Evolutionary conservation across 2,113 vertebrate genomes (phyloP).

Genomic region (Ciconia stormi): DNA sequence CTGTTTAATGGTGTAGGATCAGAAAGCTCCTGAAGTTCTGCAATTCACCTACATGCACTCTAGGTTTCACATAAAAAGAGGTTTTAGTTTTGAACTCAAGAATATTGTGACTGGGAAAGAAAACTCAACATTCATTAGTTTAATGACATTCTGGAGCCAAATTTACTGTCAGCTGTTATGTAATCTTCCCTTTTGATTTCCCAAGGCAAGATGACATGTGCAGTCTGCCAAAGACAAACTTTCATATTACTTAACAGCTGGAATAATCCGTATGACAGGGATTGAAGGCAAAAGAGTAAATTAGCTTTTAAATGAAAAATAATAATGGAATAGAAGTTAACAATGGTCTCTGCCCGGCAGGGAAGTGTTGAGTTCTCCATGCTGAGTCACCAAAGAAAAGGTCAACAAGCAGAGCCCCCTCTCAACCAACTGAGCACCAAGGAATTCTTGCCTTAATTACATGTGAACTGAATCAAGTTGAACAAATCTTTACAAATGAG

Average conservation of each 20-base stretch:
- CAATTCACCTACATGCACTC: neutral
- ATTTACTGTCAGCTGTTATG: conserved; percentile 61
- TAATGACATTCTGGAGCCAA: conserved; percentile 68
- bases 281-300: conserved; percentile 45
- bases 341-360: neutral
- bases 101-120: conserved; percentile 30
- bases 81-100: neutral
- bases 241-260: conserved; percentile 55
- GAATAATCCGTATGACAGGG: conserved; percentile 27
- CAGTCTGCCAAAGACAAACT: conserved; percentile 62
- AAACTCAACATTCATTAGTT: conserved; percentile 37
- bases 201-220: conserved; percentile 58
- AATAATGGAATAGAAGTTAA: conserved; percentile 41
- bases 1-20: neutral
- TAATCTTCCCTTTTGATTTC: conserved; percentile 63
- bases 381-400: conserved; percentile 49
- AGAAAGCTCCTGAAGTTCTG: neutral
- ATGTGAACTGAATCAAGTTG: neutral
- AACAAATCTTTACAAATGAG: conserved; percentile 4
- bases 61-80: neutral
- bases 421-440: neutral
- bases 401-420: conserved; percentile 35
- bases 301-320: conserved; percentile 63
- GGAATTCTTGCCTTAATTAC: conserved; percentile 44
- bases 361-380: conserved; percentile 32